Percentiles rank a stretch among this genome's conserved stretches.
Conservation (phyloP, 64 coral and sea anemone species). For the Trachythela sp. region DNA sequence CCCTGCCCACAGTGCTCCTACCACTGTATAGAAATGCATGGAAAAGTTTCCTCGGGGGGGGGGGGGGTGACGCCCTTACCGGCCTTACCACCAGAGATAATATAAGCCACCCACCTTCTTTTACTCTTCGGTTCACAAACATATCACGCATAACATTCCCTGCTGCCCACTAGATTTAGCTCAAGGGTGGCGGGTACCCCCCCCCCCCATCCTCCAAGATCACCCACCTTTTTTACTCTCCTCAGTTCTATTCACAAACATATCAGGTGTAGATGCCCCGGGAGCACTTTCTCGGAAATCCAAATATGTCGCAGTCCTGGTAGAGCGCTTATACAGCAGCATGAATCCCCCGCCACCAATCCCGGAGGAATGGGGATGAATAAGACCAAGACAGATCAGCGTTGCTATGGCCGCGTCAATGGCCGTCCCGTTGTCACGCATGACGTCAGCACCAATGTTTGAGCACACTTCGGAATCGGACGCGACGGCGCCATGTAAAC, state of each 20-base stretch:
- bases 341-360: slow-evolving; percentile 58
- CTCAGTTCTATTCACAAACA: slow-evolving; percentile 39
- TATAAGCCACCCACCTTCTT: no score
- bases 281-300: slow-evolving; percentile 61
- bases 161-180: no score
- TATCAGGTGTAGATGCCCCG: slow-evolving; percentile 3
- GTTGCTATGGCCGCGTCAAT: slow-evolving; percentile 48
- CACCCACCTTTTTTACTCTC: slow-evolving; percentile 23
- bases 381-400: slow-evolving; percentile 38
- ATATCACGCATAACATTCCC: not conserved
- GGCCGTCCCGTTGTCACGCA: slow-evolving; percentile 26
- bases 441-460: slow-evolving; percentile 23
- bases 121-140: no score
- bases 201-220: not conserved
- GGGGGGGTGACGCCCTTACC: no score
- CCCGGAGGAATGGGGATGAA: slow-evolving; percentile 48
- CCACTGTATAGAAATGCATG: no score
- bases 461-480: slow-evolving; percentile 39
- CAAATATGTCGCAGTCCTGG: slow-evolving; percentile 13
- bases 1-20: no score
- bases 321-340: slow-evolving; percentile 48
- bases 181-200: not conserved
- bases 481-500: slow-evolving; percentile 24
- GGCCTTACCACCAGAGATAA: no score
- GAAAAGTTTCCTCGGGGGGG: no score